Percentiles rank a stretch among this genome's conserved stretches.
Conservation (phyloP, 2,113 vertebrate species). For the Rhabdomys dilectus region DNA sequence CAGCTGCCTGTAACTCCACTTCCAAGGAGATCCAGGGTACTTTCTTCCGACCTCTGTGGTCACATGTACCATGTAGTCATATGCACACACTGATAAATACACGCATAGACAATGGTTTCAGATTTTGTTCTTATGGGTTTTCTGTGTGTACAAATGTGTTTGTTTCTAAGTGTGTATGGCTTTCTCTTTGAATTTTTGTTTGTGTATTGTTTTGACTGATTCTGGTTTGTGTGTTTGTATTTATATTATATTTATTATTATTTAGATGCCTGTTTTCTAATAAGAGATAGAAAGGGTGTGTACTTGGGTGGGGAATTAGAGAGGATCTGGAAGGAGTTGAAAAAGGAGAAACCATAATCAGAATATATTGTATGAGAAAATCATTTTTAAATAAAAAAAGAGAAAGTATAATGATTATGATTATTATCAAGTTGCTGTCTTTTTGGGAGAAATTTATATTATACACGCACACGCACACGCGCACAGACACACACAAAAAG, state of each 20-base stretch:
- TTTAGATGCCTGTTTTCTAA: neutral
- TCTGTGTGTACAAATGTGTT: neutral
- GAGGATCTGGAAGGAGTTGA: neutral
- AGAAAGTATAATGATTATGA: neutral
- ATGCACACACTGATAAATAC: neutral
- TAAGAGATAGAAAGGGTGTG: neutral
- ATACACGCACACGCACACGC: no score
- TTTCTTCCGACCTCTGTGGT: neutral
- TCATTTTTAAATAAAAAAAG: neutral
- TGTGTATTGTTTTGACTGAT: neutral
- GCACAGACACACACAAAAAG: neutral
- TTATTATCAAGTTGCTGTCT: neutral
- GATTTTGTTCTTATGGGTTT: neutral
- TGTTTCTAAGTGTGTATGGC: neutral
- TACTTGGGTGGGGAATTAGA: neutral
- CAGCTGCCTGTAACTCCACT: neutral
- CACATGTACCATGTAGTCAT: neutral
- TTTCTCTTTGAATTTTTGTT: neutral
- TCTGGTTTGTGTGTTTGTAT: neutral
- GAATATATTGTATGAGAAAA: neutral
- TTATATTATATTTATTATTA: neutral
- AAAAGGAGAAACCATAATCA: neutral
- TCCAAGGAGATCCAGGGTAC: neutral
- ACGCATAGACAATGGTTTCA: neutral
- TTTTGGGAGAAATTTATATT: conserved; percentile 12